Base-by-base conservation (phyloP, 2,113 vertebrate species). In the Dolichallabes microphthalmus region DNA sequence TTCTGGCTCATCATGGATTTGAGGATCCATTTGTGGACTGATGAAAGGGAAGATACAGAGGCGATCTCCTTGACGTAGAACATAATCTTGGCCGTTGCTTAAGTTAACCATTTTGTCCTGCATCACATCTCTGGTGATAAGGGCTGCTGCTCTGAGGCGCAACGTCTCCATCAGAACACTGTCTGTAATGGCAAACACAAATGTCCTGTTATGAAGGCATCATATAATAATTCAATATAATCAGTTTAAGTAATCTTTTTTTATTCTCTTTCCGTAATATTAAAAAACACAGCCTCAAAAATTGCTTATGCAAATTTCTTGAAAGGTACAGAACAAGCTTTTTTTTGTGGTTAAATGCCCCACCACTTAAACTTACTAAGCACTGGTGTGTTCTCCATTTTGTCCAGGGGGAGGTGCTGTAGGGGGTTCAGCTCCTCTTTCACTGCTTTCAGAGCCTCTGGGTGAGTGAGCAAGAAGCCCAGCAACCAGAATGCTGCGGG, bases 31-130 rank as follows among this genome's bases (percentile, higher is more conserved):
- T 75, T 97, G 97, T 30, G 97, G 97, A 89, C 96, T 96, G 86
- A 97, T 90, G 86, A 95, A 95, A n/a, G 96, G 97, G 84, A 98
- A 97, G 71, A 97, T 91, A 81, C 94, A 96, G 50, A 98, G 93
- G 61, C 93, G 94, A 89, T 97, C 96, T 22, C 96, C 96, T 4
- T 22, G 90, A 75, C 97, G 94, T 52, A 97, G 94, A 53, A 45
- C 85, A 91, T 96, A 96, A 60, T 93, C 88, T 85, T 88, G 90
- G 30, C 96, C 95, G 0, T 92, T 91, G 45, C 93, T 93, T 92
- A 96, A 89, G 50, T 30, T 87, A 85, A 97, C 35, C 4, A 71
- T 84, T 91, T 95, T 93, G 58, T 96, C 93, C 80, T 87, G 89
- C 83, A 95, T 80, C 15, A 97, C 94, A 73, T 97, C 95, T 20